Conservation (phyloP, 2,888 invertebrate genomes). For the Leptinotarsa rubiginosa region DNA sequence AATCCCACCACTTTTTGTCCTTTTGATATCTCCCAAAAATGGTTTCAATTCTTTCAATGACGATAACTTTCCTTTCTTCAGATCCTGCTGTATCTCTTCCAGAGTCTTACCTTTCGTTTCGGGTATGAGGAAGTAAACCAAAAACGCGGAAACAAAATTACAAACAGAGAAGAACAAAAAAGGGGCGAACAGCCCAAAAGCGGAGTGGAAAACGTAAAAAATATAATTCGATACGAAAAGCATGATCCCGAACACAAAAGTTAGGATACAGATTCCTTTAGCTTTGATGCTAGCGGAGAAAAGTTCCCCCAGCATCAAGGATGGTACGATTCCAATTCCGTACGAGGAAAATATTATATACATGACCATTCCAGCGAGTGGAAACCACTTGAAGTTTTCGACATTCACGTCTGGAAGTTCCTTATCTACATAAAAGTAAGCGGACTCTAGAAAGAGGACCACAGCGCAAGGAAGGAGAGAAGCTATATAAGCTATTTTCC, state of each 20-base stretch:
- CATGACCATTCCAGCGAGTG: constrained; percentile 55
- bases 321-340: constrained; percentile 57
- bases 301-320: constrained; percentile 56
- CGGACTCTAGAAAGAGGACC: constrained; percentile 30
- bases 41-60: neutral
- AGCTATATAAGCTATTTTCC: constrained; percentile 49
- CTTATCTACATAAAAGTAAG: constrained; percentile 53
- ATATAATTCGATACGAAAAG: constrained; percentile 52
- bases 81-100: constrained; percentile 61
- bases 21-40: constrained; percentile 35
- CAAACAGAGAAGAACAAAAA: constrained; percentile 56
- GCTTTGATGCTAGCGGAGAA: constrained; percentile 58
- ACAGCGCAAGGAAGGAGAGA: constrained; percentile 50
- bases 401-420: constrained; percentile 48
- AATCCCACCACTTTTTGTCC: too few species aligned
- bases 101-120: constrained; percentile 62
- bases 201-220: constrained; percentile 56
- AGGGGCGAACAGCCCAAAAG: constrained; percentile 56
- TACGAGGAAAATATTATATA: constrained; percentile 54
- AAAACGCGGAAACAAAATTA: constrained; percentile 51
- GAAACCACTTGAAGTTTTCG: constrained; percentile 53
- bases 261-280: constrained; percentile 55
- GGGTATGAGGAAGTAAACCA: constrained; percentile 57
- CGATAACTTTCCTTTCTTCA: constrained; percentile 46
- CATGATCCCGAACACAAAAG: constrained; percentile 51